Evolutionary conservation across 1,140 invertebrate genomes (phyloP).

Genomic region (Schlechtendalia chinensis): DNA sequence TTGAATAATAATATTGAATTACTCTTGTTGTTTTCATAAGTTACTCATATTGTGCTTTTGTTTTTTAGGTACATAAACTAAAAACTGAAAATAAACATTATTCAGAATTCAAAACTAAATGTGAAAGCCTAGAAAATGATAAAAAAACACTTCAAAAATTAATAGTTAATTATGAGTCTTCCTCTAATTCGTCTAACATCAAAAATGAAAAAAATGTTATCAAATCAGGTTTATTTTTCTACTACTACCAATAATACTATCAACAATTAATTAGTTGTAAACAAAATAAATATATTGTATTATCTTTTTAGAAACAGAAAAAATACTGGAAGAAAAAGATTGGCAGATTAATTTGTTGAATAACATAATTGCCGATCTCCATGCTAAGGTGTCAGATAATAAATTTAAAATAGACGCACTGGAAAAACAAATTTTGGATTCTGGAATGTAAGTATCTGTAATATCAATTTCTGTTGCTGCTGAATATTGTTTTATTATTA

Average conservation of each 20-base stretch:
- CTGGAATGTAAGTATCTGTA: slow-evolving; percentile 22
- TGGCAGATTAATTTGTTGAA: slow-evolving; percentile 47
- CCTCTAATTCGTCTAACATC: background rate
- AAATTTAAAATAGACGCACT: slow-evolving; percentile 39
- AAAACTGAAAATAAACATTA: slow-evolving; percentile 35
- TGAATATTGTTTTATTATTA: too few species aligned
- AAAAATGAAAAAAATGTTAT: background rate
- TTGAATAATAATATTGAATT: background rate
- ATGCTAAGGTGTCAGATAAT: slow-evolving; percentile 35
- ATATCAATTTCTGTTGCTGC: background rate
- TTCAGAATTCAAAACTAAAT: slow-evolving; percentile 24
- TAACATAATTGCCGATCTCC: slow-evolving; percentile 36
- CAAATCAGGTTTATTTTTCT: slow-evolving; percentile 29
- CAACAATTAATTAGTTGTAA: slow-evolving; percentile 4
- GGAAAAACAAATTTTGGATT: slow-evolving; percentile 37
- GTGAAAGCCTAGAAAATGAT: slow-evolving; percentile 30
- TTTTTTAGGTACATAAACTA: slow-evolving; percentile 15
- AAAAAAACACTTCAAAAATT: slow-evolving; percentile 38
- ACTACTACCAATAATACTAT: background rate
- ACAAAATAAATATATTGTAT: background rate
- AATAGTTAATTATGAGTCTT: slow-evolving; percentile 22
- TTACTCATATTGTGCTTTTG: background rate
- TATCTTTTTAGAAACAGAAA: slow-evolving; percentile 23
- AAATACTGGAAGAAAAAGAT: slow-evolving; percentile 44
- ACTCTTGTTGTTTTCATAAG: background rate